phyloP scores from a whole-genome alignment of 2,797 vertebrate genomes.

The Melanotaenia boesemani region DNA sequence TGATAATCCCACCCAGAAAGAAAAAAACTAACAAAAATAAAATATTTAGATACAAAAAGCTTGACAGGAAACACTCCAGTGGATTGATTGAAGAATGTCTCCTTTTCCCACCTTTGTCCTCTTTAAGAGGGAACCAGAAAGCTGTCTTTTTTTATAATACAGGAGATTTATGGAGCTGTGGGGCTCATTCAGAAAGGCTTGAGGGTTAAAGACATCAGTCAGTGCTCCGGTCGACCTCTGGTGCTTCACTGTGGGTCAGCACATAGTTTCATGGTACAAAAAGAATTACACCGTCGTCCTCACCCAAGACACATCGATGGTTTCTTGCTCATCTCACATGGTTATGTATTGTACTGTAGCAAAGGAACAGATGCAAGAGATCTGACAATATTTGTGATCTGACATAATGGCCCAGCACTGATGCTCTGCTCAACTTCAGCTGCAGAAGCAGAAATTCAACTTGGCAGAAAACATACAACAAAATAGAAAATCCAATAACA shows the following conservation, averaged over 20 bases:
- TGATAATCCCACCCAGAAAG: not conserved
- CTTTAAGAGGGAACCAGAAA: constrained; percentile 36
- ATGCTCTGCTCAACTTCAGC: constrained; percentile 23
- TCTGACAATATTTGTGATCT: constrained; percentile 1
- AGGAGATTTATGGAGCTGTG: constrained; percentile 14
- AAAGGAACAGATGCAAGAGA: constrained; percentile 8
- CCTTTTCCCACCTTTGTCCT: constrained; percentile 42
- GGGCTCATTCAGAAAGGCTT: constrained; percentile 18
- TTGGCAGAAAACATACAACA: constrained; percentile 49
- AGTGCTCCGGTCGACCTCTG: constrained; percentile 38
- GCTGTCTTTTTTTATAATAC: constrained; percentile 32
- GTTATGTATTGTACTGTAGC: not conserved
- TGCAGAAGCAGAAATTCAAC: constrained; percentile 18
- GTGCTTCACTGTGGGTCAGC: constrained; percentile 43
- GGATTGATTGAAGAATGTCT: constrained; percentile 36
- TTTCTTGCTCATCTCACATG: constrained; percentile 4
- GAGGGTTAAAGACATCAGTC: constrained; percentile 49
- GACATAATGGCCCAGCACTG: not conserved
- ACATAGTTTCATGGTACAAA: constrained; percentile 43
- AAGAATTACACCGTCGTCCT: constrained; percentile 46
- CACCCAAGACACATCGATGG: constrained; percentile 19
- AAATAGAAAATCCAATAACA: constrained; percentile 58
- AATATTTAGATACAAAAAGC: constrained; percentile 14
- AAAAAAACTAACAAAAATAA: constrained; percentile 46
- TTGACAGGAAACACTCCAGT: constrained; percentile 30